A percentile compares a stretch with the other conserved stretches of the same genome.
Conservation (phyloP, 1,140 invertebrate species). For the Galendromus occidentalis region DNA sequence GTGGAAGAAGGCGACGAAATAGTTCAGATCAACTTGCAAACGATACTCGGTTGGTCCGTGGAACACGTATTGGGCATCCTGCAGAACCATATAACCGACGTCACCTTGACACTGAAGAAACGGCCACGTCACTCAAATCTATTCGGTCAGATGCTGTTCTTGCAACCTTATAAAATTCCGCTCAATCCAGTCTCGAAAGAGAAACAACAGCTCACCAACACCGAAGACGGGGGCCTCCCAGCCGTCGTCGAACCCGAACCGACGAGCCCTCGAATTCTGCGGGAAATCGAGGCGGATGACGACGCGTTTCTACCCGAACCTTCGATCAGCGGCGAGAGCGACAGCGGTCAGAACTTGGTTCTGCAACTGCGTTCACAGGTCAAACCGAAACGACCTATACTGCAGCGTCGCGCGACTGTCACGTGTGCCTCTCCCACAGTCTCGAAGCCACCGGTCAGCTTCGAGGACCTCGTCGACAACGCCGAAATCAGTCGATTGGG, state of each 20-base stretch:
- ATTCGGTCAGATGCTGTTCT: conserved; percentile 44
- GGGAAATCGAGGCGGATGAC: conserved; percentile 22
- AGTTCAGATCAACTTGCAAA: conserved; percentile 74
- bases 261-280: neutral
- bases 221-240: neutral
- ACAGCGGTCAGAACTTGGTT: neutral
- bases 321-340: neutral
- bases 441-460: conserved; percentile 39
- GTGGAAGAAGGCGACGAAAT: conserved; percentile 83
- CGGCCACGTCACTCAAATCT: conserved; percentile 58
- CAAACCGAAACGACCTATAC: neutral
- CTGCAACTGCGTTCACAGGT: neutral
- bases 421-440: conserved; percentile 55
- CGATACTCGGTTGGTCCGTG: conserved; percentile 68
- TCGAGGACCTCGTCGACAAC: conserved; percentile 33
- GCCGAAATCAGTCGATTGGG: neutral
- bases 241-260: conserved; percentile 8
- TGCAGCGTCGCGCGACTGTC: conserved; percentile 59
- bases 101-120: conserved; percentile 61
- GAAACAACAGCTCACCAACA: conserved; percentile 5
- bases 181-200: neutral
- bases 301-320: conserved; percentile 23
- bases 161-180: conserved; percentile 15
- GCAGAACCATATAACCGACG: conserved; percentile 55
- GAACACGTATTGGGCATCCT: conserved; percentile 53